A percentile compares a stretch with the other conserved stretches of the same genome.
Evolutionary conservation across 2,113 vertebrate genomes (phyloP).

Genomic region (Phalacrocorax carbo): DNA sequence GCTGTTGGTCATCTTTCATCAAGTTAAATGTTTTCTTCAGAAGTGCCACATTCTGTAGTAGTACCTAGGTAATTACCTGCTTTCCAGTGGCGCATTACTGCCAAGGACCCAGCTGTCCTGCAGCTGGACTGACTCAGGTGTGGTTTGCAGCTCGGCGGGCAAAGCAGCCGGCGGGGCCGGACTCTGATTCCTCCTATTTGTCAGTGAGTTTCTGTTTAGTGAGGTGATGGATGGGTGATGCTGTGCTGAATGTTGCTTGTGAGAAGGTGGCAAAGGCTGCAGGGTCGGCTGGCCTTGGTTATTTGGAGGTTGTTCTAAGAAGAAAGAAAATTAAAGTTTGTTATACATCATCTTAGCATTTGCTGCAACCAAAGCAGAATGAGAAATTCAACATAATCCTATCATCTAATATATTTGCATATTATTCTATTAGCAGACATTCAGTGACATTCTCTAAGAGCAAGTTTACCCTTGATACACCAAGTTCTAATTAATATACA

Average conservation of each 20-base stretch:
- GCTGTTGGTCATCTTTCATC: neutral
- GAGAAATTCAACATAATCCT: constrained; percentile 52
- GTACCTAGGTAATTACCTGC: constrained; percentile 82
- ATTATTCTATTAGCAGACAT: constrained; percentile 75
- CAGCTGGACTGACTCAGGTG: constrained; percentile 99
- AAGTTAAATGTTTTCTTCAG: neutral
- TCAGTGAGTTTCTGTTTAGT: constrained; percentile 93
- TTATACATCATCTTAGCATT: constrained; percentile 50
- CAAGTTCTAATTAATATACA: constrained; percentile 82
- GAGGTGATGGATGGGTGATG: constrained; percentile 91
- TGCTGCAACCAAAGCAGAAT: constrained; percentile 26
- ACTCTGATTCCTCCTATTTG: constrained; percentile 95
- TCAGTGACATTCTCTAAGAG: constrained; percentile 77
- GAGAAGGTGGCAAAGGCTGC: constrained; percentile 88
- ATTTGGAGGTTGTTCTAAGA: constrained; percentile 87
- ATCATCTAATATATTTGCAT: constrained; percentile 68
- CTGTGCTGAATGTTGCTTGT: constrained; percentile 88
- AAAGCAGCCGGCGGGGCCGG: constrained; percentile 93
- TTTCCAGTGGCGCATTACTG: constrained; percentile 98
- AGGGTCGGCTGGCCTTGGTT: constrained; percentile 90
- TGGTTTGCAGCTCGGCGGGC: constrained; percentile 98
- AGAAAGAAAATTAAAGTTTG: constrained; percentile 52
- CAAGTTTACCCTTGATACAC: constrained; percentile 79
- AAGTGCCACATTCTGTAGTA: neutral
- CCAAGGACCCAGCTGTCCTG: constrained; percentile 99